A percentile compares a stretch with the other conserved stretches of the same genome.
Evolutionary conservation across 2,113 vertebrate species (phyloP).

Genomic region (human): GRCh38 chr7:150717501-150718000

Average conservation of each 20-base stretch:
- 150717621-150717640: too few species aligned
- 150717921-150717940: neutral
- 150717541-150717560: neutral
- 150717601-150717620: neutral
- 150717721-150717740: neutral
- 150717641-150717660: neutral
- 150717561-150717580: neutral
- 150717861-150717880: rapidly evolving
- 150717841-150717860: neutral
- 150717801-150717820: neutral
- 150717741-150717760: neutral
- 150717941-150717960: neutral
- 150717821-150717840: neutral
- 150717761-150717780: neutral
- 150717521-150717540: neutral
- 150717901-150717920: neutral
- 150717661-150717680: neutral
- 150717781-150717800: neutral
- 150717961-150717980: neutral
- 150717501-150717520: neutral
- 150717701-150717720: neutral
- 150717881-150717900: neutral
- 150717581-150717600: neutral
- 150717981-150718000: neutral
- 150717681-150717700: neutral